Evolutionary conservation across 1,140 invertebrate genomes (phyloP).

Genomic region (Pseudoatta argentina): DNA sequence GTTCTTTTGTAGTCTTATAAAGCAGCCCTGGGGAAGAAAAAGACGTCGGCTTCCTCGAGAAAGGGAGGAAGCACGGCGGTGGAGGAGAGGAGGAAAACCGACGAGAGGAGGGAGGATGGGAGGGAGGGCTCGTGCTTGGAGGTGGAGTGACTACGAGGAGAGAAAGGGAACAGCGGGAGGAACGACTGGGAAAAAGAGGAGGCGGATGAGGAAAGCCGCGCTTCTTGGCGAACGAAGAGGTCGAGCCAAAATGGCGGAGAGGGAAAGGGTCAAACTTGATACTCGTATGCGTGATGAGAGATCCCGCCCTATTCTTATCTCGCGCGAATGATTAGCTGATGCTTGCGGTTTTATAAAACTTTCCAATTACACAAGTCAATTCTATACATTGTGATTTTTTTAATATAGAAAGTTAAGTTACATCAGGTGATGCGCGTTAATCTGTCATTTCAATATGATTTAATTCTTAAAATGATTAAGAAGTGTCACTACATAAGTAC

Average conservation of each 20-base stretch:
- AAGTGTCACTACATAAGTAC: background rate
- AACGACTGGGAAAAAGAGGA: conserved; percentile 62
- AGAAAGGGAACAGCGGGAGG: conserved; percentile 52
- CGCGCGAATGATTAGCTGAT: background rate
- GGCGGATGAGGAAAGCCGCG: conserved; percentile 54
- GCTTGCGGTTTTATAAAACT: background rate
- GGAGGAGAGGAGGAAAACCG: conserved; percentile 48
- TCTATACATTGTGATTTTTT: background rate
- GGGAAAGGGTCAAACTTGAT: conserved; percentile 57
- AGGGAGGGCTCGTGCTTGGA: conserved; percentile 30
- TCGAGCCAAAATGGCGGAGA: conserved; percentile 51
- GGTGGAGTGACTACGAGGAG: conserved; percentile 59
- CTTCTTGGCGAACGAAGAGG: conserved; percentile 64
- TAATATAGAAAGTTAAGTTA: background rate
- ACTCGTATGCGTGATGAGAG: conserved; percentile 14
- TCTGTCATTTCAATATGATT: background rate
- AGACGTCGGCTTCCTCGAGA: conserved; percentile 69
- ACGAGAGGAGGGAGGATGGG: conserved; percentile 43
- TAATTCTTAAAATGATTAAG: background rate
- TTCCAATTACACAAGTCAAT: background rate
- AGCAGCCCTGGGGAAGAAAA: conserved; percentile 77
- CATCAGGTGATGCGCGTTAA: background rate
- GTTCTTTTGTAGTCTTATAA: conserved; percentile 82
- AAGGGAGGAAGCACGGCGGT: conserved; percentile 66
- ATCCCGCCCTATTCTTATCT: conserved; percentile 14